Conservation (phyloP, 2,888 invertebrate genomes). For the Thyatira batis region DNA sequence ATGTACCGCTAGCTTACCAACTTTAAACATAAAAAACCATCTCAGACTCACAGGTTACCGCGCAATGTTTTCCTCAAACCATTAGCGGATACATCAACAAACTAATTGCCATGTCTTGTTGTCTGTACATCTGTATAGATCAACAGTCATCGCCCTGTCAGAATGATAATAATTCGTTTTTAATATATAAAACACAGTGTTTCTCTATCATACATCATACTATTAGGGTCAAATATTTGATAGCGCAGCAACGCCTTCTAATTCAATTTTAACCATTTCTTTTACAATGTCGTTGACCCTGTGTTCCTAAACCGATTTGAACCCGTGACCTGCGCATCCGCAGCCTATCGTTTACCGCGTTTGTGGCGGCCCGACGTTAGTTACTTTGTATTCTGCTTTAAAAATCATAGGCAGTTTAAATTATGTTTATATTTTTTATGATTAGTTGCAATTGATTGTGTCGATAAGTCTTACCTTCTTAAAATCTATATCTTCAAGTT, state of each 20-base stretch:
- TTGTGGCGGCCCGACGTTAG: conserved; percentile 3
- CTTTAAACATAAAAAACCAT: neutral
- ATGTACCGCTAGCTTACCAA: too few relatives aligned
- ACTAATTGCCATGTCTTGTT: neutral
- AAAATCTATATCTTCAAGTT: too few relatives aligned
- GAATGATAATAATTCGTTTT: conserved; percentile 22
- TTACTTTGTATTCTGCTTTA: neutral
- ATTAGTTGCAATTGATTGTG: too few relatives aligned
- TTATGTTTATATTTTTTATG: too few relatives aligned
- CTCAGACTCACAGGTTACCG: neutral
- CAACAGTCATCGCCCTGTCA: conserved; percentile 14
- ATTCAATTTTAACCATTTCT: conserved; percentile 44
- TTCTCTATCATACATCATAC: conserved; percentile 18
- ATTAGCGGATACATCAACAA: neutral
- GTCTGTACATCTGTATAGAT: neutral
- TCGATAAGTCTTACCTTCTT: too few relatives aligned
- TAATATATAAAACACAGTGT: conserved; percentile 18
- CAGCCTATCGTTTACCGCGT: conserved; percentile 28
- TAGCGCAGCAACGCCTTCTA: conserved; percentile 30
- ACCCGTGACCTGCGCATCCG: conserved; percentile 57
- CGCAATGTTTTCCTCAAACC: neutral
- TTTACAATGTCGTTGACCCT: conserved; percentile 40
- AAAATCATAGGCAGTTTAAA: neutral
- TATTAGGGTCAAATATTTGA: conserved; percentile 24
- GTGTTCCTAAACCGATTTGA: conserved; percentile 48